Conservation (phyloP, 23 tunicate genomes). For the Phallusia fumigata region DNA sequence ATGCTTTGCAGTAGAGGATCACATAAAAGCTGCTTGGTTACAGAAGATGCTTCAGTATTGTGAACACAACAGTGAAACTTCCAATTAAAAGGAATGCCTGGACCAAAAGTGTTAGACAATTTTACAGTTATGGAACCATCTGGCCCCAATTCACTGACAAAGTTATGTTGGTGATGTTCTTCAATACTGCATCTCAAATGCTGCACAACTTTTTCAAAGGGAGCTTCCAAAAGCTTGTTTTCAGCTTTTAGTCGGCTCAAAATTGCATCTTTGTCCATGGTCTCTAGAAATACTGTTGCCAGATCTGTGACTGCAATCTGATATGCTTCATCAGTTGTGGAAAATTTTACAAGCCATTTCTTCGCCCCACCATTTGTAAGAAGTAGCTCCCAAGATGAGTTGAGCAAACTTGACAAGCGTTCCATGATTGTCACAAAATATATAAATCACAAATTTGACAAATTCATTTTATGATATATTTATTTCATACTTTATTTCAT, state of each 20-base stretch:
- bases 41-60: background rate
- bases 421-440: background rate
- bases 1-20: background rate
- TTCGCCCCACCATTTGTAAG: background rate
- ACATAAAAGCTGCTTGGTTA: background rate
- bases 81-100: constrained; percentile 8
- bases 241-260: background rate
- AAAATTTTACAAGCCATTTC: background rate
- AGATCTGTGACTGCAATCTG: background rate
- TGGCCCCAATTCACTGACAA: background rate
- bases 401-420: background rate
- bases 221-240: constrained; percentile 14
- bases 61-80: background rate
- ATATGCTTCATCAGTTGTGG: background rate
- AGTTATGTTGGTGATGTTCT: background rate
- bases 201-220: background rate
- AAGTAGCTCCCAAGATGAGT: background rate
- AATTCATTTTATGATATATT: too few relatives aligned
- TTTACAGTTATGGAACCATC: background rate
- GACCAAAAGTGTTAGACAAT: background rate
- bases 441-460: too few relatives aligned
- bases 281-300: background rate
- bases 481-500: too few relatives aligned
- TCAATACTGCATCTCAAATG: background rate
- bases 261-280: background rate